phyloP scores from a whole-genome alignment of 2,113 vertebrate species.

The Triplophysa siluroides region DNA sequence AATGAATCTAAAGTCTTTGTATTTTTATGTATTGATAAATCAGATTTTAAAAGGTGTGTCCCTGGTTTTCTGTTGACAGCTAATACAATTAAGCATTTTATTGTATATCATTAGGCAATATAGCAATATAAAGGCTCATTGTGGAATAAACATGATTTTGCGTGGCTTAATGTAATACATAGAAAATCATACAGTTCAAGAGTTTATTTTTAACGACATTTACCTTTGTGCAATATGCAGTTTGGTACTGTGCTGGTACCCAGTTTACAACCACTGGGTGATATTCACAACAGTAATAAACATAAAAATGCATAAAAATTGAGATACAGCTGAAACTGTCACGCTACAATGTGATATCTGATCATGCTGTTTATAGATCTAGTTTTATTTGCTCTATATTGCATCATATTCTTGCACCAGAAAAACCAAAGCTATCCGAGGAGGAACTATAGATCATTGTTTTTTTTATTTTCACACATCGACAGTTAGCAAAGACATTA shows the following conservation, averaged over 20 bases:
- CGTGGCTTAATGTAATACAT: too few species aligned
- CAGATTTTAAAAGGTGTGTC: too few species aligned
- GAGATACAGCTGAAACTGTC: background rate
- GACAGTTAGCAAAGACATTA: slow-evolving; percentile 74
- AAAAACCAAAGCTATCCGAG: slow-evolving; percentile 53
- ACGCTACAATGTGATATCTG: background rate
- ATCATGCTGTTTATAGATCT: background rate
- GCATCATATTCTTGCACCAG: background rate
- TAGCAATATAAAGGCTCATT: too few species aligned
- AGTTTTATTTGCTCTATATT: background rate
- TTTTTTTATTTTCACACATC: slow-evolving; percentile 65
- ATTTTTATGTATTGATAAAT: too few species aligned
- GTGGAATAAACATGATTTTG: too few species aligned
- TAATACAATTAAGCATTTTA: too few species aligned
- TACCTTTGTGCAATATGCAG: too few species aligned
- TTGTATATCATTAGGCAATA: too few species aligned
- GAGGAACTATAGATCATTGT: slow-evolving; percentile 57
- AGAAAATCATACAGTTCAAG: too few species aligned
- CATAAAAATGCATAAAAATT: slow-evolving; percentile 23
- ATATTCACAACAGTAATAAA: slow-evolving; percentile 21
- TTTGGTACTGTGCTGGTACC: too few species aligned
- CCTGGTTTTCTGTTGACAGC: too few species aligned
- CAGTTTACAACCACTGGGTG: slow-evolving; percentile 52
- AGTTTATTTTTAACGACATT: too few species aligned
- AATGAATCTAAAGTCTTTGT: slow-evolving; percentile 5